A percentile compares a stretch with the other conserved stretches of the same genome.
Evolutionary conservation across 2,797 vertebrate genomes (phyloP).

Genomic region (Fistularia tabacaria): DNA sequence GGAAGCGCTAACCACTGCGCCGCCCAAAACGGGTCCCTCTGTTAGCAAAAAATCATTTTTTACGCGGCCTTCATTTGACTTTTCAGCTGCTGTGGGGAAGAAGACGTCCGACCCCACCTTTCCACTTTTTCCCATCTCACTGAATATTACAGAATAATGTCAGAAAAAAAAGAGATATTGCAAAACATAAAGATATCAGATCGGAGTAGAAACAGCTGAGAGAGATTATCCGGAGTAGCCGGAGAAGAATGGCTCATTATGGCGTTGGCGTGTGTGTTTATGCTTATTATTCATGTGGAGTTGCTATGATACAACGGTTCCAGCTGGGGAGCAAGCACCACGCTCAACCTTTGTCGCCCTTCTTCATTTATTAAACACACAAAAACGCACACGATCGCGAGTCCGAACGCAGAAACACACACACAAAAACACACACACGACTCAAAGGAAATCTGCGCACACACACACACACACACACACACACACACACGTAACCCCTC

Average conservation of each 20-base stretch:
- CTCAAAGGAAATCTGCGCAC: slow-evolving; percentile 31
- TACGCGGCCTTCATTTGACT: too few species aligned
- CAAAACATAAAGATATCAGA: slow-evolving; percentile 34
- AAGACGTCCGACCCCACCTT: too few species aligned
- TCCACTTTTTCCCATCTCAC: too few species aligned
- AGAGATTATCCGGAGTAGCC: slow-evolving; percentile 55
- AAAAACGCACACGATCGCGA: slow-evolving; percentile 40
- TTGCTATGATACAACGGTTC: slow-evolving; percentile 70
- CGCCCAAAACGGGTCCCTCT: too few species aligned
- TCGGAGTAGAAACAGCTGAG: slow-evolving; percentile 55
- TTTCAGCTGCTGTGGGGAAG: too few species aligned
- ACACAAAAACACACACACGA: slow-evolving; percentile 15
- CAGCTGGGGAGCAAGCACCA: slow-evolving; percentile 64
- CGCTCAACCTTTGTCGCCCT: slow-evolving; percentile 70
- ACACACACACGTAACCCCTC: slow-evolving; percentile 36
- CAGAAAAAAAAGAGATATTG: background rate
- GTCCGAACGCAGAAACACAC: slow-evolving; percentile 32
- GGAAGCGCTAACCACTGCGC: too few species aligned
- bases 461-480: slow-evolving; percentile 42
- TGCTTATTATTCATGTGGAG: slow-evolving; percentile 71
- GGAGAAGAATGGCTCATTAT: slow-evolving; percentile 60
- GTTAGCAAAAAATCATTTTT: too few species aligned
- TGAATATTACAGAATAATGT: too few species aligned
- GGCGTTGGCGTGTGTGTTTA: slow-evolving; percentile 49
- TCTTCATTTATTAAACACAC: slow-evolving; percentile 69